Conservation (phyloP, 2,888 invertebrate species). For the Alloscopus bannaensis region DNA sequence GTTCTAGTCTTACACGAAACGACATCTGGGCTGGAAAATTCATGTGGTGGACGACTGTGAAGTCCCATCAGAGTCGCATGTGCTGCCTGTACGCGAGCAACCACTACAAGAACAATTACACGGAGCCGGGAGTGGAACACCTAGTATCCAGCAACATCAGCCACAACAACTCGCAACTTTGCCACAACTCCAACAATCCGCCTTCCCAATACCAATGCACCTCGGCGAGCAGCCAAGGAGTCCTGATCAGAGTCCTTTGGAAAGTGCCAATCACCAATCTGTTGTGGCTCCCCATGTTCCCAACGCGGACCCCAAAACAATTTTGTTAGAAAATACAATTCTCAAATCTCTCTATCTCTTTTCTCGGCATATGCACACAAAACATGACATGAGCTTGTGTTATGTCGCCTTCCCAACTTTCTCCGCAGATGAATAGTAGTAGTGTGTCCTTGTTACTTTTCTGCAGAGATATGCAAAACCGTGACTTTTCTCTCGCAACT, state of each 20-base stretch:
- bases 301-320: constrained; percentile 47
- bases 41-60: constrained; percentile 90
- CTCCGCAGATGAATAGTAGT: no score
- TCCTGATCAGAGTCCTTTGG: constrained; percentile 51
- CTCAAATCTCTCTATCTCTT: constrained; percentile 9
- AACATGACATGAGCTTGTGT: no score
- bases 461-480: no score
- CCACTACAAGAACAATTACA: not conserved
- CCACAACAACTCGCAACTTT: not conserved
- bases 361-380: no score
- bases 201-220: constrained; percentile 26
- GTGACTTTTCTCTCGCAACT: no score
- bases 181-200: constrained; percentile 24
- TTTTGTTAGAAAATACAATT: constrained; percentile 49
- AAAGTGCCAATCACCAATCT: constrained; percentile 49
- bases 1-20: constrained; percentile 91
- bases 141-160: not conserved
- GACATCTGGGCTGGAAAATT: constrained; percentile 96
- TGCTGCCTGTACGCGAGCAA: constrained; percentile 26
- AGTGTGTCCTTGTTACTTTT: no score
- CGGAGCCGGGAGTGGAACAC: not conserved
- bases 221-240: constrained; percentile 40
- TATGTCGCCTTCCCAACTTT: not conserved
- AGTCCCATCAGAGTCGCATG: constrained; percentile 57
- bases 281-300: constrained; percentile 31